A percentile compares a stretch with the other conserved stretches of the same genome.
phyloP scores from a whole-genome alignment of 2,888 invertebrate species.

The Cheilosia scutellata region DNA sequence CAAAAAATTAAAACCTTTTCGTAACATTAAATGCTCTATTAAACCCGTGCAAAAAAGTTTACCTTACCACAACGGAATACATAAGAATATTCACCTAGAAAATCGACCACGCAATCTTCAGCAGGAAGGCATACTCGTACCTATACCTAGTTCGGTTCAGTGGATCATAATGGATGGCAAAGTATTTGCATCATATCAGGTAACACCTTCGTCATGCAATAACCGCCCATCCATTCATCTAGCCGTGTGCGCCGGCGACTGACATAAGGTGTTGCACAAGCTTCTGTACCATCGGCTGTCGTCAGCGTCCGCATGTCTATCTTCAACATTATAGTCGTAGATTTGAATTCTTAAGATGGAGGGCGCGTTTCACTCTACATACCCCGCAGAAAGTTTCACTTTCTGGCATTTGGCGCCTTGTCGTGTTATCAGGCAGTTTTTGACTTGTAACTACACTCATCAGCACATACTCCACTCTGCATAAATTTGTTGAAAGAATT shows the following conservation, averaged over 20 bases:
- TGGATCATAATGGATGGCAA: slow-evolving; percentile 68
- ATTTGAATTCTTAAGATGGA: slow-evolving; percentile 42
- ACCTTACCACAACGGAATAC: background rate
- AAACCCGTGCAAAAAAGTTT: slow-evolving; percentile 33
- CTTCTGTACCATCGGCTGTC: slow-evolving; percentile 59
- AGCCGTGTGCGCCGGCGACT: slow-evolving; percentile 28
- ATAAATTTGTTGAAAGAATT: slow-evolving; percentile 23
- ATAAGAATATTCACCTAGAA: slow-evolving; percentile 59
- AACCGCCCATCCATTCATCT: slow-evolving; percentile 70
- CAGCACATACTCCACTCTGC: slow-evolving; percentile 9
- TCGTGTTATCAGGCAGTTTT: slow-evolving; percentile 63
- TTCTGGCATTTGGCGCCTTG: slow-evolving; percentile 63
- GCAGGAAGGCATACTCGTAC: background rate
- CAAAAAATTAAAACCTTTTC: slow-evolving; percentile 35
- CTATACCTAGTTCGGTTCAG: slow-evolving; percentile 51
- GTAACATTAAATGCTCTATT: slow-evolving; percentile 69
- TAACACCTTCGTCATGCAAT: slow-evolving; percentile 74
- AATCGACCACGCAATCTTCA: slow-evolving; percentile 59
- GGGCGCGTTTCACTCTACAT: slow-evolving; percentile 22
- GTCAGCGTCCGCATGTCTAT: slow-evolving; percentile 43
- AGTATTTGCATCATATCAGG: slow-evolving; percentile 71
- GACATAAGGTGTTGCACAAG: slow-evolving; percentile 70
- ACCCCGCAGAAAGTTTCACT: slow-evolving; percentile 44
- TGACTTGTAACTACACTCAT: slow-evolving; percentile 37
- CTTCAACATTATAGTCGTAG: background rate